Percentiles rank a stretch among this genome's conserved stretches.
These are phyloP conservation scores for Todus mexicanus DNA, from an alignment of 2,797 vertebrate genomes.

Conservation along the genomic window DNA sequence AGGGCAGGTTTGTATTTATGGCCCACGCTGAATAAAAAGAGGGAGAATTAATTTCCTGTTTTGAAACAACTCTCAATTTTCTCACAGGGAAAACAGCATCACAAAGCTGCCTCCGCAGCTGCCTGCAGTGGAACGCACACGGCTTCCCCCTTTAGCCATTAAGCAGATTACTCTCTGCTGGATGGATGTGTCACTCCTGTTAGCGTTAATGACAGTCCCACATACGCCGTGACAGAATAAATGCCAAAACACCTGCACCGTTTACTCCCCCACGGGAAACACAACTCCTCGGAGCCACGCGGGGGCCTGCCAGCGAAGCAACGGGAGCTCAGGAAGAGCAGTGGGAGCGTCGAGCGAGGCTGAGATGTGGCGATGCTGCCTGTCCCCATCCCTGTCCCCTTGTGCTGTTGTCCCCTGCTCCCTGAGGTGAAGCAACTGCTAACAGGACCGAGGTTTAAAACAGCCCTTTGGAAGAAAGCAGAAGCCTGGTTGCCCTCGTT, in stretches of 20 bases:
- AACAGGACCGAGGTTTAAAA: neutral
- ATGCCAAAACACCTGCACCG: neutral
- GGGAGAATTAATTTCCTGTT: neutral
- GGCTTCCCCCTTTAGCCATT: neutral
- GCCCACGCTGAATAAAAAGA: neutral
- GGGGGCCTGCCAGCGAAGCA: neutral
- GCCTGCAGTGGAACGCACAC: neutral
- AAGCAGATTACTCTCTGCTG: constrained; percentile 3
- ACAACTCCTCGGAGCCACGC: neutral
- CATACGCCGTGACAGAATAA: neutral
- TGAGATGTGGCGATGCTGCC: neutral
- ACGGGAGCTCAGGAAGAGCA: neutral
- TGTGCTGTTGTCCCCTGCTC: neutral
- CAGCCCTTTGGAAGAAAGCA: neutral
- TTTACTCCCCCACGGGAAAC: neutral
- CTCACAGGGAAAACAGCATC: neutral
- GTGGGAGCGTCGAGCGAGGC: neutral
- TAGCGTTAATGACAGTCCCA: neutral
- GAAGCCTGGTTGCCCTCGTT: neutral
- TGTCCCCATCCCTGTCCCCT: neutral
- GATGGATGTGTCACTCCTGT: neutral
- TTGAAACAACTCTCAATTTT: neutral
- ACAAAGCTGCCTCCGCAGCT: neutral
- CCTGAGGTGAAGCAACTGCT: neutral
- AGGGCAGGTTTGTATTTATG: neutral